phyloP scores from a whole-genome alignment of 2,888 invertebrate genomes.

The Agrochola lychnidis region DNA sequence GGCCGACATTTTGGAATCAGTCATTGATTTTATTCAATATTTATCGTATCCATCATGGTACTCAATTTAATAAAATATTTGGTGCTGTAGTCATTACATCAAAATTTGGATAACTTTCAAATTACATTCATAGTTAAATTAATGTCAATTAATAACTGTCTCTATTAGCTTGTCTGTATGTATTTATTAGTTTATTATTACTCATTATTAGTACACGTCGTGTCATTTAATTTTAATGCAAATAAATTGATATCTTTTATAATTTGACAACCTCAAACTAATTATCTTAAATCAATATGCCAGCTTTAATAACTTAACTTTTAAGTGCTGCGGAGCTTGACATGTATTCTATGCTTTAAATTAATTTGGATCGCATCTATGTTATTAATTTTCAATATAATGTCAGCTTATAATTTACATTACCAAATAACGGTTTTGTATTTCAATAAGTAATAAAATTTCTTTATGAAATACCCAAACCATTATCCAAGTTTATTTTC shows the following conservation, averaged over 20 bases:
- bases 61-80: constrained; percentile 1
- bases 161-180: constrained; percentile 28
- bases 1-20: constrained; percentile 25
- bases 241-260: constrained; percentile 48
- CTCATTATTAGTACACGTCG: constrained; percentile 28
- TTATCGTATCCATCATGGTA: constrained; percentile 11
- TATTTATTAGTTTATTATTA: constrained; percentile 23
- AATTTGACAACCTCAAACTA: constrained; percentile 42
- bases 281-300: constrained; percentile 49
- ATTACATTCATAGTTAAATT: constrained; percentile 15
- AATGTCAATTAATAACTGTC: constrained; percentile 37
- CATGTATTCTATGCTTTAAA: neutral
- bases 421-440: neutral
- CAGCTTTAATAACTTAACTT: constrained; percentile 24
- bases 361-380: neutral
- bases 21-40: constrained; percentile 42
- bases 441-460: neutral
- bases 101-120: constrained; percentile 13
- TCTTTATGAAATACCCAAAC: neutral
- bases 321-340: neutral
- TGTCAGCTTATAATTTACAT: neutral
- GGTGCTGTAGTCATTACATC: neutral
- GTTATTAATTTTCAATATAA: constrained; percentile 10
- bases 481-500: neutral
- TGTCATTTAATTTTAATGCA: constrained; percentile 32